Evolutionary conservation across 2,888 invertebrate species (phyloP).

Genomic region (Calameuta filiformis): DNA sequence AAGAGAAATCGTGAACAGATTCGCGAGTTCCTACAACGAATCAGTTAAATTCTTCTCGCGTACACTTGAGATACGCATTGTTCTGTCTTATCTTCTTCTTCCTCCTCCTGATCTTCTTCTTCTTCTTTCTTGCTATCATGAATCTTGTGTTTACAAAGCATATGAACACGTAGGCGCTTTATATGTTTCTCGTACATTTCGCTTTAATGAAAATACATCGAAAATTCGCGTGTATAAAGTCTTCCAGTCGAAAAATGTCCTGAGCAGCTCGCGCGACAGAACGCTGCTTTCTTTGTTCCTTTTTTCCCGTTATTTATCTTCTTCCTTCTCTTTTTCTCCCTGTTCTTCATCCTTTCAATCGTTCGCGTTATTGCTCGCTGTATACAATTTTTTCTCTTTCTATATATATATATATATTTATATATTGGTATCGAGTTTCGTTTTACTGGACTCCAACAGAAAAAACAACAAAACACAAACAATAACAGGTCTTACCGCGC

Average conservation of each 20-base stretch:
- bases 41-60: background rate
- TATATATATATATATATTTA: background rate
- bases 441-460: background rate
- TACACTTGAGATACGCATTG: background rate
- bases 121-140: background rate
- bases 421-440: background rate
- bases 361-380: background rate
- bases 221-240: background rate
- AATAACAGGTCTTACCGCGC: background rate
- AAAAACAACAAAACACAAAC: background rate
- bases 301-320: background rate
- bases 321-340: background rate
- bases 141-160: background rate
- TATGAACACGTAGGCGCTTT: background rate
- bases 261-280: background rate
- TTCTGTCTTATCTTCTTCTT: background rate
- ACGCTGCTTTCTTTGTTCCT: background rate
- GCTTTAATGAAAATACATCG: conserved; percentile 5
- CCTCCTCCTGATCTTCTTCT: background rate
- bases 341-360: background rate
- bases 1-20: background rate
- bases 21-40: background rate
- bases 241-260: background rate
- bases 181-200: conserved; percentile 1
- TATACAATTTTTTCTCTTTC: background rate